These are phyloP conservation scores for Leptinotarsa texana DNA, from an alignment of 1,140 invertebrate genomes.

Conservation along the genomic window DNA sequence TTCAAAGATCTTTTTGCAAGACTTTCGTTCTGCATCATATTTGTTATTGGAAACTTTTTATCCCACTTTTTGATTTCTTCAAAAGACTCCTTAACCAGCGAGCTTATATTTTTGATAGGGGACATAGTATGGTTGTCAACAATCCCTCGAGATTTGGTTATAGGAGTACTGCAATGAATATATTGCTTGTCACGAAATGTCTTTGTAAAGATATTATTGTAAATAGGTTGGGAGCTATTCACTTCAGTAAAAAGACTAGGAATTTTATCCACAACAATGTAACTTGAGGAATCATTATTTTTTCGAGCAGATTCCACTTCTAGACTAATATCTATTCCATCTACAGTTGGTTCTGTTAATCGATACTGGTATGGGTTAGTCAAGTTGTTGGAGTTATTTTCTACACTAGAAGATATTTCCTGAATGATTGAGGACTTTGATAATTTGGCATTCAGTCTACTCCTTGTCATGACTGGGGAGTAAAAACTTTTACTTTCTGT, in stretches of 20 bases:
- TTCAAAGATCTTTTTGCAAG: neutral
- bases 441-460: neutral
- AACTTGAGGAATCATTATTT: neutral
- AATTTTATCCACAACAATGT: neutral
- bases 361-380: neutral
- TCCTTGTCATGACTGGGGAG: neutral
- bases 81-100: slow-evolving; percentile 12
- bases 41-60: slow-evolving; percentile 1
- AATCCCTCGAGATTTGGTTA: neutral
- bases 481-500: neutral
- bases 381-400: neutral
- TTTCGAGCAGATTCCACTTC: neutral
- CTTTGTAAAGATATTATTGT: neutral
- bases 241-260: neutral
- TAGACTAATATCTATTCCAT: slow-evolving; percentile 9
- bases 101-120: slow-evolving; percentile 9
- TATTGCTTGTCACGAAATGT: neutral
- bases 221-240: neutral
- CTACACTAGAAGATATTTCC: neutral
- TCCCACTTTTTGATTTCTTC: slow-evolving; percentile 10
- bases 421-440: neutral
- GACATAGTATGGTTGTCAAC: slow-evolving; percentile 1
- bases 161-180: slow-evolving; percentile 17
- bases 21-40: neutral
- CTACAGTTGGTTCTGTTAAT: neutral